Conservation (phyloP, 2,113 vertebrate species). For the Trematocara stigmaticum region DNA sequence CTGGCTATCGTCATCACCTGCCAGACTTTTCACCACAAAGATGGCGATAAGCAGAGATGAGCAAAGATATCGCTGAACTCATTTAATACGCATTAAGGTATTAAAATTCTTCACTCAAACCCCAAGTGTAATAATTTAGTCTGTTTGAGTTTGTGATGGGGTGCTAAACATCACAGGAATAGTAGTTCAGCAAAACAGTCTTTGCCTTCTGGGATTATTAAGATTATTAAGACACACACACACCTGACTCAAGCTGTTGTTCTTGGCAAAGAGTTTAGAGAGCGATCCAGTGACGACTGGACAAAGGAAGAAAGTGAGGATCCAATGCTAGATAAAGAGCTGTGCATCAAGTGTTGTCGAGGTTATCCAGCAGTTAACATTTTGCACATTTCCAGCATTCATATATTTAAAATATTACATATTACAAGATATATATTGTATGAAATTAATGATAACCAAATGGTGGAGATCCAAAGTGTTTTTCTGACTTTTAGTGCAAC, state of each 20-base stretch:
- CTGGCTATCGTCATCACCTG: constrained; percentile 22
- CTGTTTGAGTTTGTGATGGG: not conserved
- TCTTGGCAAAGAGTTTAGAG: not conserved
- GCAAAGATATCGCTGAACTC: not conserved
- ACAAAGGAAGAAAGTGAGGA: constrained; percentile 23
- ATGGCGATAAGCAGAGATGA: not conserved
- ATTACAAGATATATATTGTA: not conserved
- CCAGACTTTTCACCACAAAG: not conserved
- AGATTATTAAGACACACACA: not conserved
- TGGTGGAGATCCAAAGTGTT: not conserved
- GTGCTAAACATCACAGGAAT: not conserved
- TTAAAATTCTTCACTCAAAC: not conserved
- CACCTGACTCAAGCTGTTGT: not conserved
- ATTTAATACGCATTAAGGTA: not conserved
- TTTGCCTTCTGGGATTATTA: not conserved
- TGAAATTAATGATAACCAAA: not conserved
- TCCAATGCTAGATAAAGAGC: constrained; percentile 15
- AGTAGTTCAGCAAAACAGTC: not conserved
- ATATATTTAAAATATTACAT: not conserved
- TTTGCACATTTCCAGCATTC: not conserved
- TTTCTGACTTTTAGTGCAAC: not conserved
- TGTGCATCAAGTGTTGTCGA: not conserved
- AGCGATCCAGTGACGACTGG: constrained; percentile 14
- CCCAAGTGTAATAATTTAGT: not conserved
- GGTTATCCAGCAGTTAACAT: not conserved